phyloP scores from a whole-genome alignment of 2,797 vertebrate genomes.

The Bryconaethiops microstoma region DNA sequence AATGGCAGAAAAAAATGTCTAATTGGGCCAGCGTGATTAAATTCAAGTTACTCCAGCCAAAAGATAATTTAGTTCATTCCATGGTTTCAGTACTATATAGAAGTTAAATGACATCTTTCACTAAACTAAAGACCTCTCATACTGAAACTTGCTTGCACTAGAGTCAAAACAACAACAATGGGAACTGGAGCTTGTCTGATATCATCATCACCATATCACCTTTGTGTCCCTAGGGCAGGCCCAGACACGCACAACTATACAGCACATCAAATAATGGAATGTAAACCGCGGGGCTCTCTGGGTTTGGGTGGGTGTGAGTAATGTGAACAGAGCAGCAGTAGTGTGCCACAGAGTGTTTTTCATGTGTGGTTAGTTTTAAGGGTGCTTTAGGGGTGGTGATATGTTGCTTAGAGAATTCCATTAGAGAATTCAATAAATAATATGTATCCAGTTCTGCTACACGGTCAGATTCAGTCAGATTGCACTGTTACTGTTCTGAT shows the following conservation, averaged over 20 bases:
- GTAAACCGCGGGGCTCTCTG: conserved; percentile 23
- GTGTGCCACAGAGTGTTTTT: too few species aligned
- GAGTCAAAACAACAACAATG: conserved; percentile 32
- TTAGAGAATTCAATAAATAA: too few species aligned
- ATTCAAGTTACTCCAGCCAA: not conserved
- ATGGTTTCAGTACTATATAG: not conserved
- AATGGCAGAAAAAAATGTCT: not conserved
- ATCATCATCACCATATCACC: conserved; percentile 22
- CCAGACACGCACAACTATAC: conserved; percentile 42
- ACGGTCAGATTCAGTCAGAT: too few species aligned
- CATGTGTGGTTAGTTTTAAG: too few species aligned
- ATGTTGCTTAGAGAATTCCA: too few species aligned
- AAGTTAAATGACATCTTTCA: not conserved
- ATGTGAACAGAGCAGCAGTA: not conserved
- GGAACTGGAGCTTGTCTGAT: conserved; percentile 14
- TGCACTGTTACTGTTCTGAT: too few species aligned
- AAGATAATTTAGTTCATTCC: not conserved
- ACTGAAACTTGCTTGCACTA: not conserved
- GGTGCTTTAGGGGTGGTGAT: too few species aligned
- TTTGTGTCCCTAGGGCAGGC: conserved; percentile 12
- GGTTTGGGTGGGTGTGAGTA: not conserved
- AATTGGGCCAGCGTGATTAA: not conserved
- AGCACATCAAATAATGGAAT: conserved; percentile 38
- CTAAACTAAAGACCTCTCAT: conserved; percentile 8
- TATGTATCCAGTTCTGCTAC: too few species aligned